phyloP scores from a whole-genome alignment of 2,113 vertebrate genomes.

The Corynorhinus townsendii region DNA sequence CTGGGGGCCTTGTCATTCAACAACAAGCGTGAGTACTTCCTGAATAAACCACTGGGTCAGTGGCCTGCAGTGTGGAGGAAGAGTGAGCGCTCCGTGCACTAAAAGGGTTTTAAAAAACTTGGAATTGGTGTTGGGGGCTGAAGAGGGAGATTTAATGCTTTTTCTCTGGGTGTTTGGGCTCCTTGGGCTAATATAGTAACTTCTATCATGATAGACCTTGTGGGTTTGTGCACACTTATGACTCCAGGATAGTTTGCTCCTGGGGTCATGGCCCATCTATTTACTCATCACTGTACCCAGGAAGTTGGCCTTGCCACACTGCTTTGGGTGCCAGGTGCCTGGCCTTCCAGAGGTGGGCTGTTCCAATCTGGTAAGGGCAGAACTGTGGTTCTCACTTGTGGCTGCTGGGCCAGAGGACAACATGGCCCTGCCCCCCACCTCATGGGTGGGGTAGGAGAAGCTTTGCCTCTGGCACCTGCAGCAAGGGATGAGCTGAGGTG shows the following conservation, averaged over 20 bases:
- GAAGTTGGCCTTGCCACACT: background rate
- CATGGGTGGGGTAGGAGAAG: background rate
- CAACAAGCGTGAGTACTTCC: conserved; percentile 60
- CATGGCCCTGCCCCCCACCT: background rate
- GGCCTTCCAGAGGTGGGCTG: background rate
- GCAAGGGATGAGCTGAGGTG: background rate
- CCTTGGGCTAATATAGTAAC: background rate
- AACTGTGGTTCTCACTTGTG: background rate
- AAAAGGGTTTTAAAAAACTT: conserved; percentile 13
- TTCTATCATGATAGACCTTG: background rate
- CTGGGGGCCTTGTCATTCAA: conserved; percentile 33
- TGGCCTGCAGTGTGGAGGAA: conserved; percentile 39
- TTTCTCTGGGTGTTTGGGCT: background rate
- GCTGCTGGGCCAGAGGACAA: background rate
- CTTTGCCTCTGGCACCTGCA: background rate
- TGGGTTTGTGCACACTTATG: background rate
- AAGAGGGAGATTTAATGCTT: background rate
- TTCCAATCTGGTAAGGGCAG: background rate
- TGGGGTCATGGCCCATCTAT: background rate
- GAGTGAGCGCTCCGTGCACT: background rate
- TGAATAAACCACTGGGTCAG: conserved; percentile 64
- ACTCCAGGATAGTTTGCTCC: background rate
- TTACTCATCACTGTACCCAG: background rate
- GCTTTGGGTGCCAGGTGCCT: background rate
- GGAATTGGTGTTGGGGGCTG: background rate